These are phyloP conservation scores for Macrochelys suwanniensis DNA, from an alignment of 2,797 vertebrate species.

Conservation along the genomic window DNA sequence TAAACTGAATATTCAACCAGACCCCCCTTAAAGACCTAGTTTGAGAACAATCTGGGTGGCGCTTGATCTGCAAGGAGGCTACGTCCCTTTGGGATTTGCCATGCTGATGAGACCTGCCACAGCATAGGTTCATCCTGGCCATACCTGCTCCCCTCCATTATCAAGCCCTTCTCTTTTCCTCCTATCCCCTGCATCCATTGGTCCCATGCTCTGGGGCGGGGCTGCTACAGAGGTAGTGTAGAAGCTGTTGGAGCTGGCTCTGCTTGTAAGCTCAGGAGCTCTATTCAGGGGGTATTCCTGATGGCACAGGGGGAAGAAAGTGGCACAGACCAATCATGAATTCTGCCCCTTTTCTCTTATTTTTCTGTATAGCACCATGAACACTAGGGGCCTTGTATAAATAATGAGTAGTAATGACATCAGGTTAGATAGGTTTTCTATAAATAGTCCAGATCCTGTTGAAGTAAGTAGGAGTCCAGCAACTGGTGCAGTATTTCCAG, in stretches of 20 bases:
- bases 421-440: not conserved
- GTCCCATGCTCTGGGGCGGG: not conserved
- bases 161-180: not conserved
- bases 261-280: not conserved
- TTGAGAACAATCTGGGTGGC: no score
- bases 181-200: not conserved
- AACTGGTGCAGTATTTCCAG: not conserved
- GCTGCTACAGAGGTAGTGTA: not conserved
- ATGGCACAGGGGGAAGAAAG: not conserved
- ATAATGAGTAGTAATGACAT: not conserved
- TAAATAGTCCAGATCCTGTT: not conserved
- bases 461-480: not conserved
- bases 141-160: not conserved
- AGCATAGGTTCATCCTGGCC: not conserved
- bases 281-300: not conserved
- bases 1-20: not conserved
- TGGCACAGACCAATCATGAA: not conserved
- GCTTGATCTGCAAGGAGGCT: no score
- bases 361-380: not conserved
- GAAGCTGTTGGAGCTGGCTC: not conserved
- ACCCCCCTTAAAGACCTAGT: no score
- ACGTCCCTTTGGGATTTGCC: not conserved
- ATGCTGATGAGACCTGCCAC: not conserved
- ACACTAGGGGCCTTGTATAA: not conserved
- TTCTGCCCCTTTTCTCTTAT: not conserved